A percentile compares a stretch with the other conserved stretches of the same genome.
Evolutionary conservation across 1,140 invertebrate species (phyloP).

Genomic region (Hydropsyche tenuis): DNA sequence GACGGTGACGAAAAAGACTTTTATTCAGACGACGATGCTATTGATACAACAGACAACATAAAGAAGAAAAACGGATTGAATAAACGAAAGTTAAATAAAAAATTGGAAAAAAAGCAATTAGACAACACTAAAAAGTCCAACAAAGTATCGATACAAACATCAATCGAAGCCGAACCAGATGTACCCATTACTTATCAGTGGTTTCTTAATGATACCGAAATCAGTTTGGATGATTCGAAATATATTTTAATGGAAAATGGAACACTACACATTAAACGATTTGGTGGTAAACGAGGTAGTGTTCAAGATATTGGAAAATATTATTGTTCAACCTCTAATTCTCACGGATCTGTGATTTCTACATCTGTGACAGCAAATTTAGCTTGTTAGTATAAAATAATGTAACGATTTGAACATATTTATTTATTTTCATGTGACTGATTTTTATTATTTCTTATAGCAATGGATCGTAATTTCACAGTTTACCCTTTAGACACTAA

Average conservation of each 20-base stretch:
- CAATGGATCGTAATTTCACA: conserved; percentile 27
- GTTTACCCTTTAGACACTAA: conserved; percentile 52
- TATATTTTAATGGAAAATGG: conserved; percentile 38
- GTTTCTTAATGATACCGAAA: conserved; percentile 44
- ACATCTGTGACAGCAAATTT: conserved; percentile 19
- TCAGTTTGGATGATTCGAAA: conserved; percentile 35
- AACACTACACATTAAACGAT: conserved; percentile 40
- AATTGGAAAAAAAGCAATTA: conserved; percentile 37
- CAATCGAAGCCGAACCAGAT: neutral
- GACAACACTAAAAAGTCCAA: conserved; percentile 23
- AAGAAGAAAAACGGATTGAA: conserved; percentile 2
- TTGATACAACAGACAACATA: neutral
- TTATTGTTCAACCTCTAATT: conserved; percentile 34
- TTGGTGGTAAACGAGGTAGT: conserved; percentile 31
- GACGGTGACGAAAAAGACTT: neutral
- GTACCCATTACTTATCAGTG: conserved; percentile 38
- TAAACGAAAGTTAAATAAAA: conserved; percentile 29
- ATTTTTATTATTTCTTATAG: conserved; percentile 50
- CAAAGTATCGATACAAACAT: neutral
- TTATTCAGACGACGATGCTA: conserved; percentile 7
- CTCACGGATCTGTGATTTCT: conserved; percentile 37
- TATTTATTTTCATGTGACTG: neutral
- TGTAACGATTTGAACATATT: neutral
- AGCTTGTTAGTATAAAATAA: conserved; percentile 43
- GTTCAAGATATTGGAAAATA: conserved; percentile 42